Conservation (phyloP, 2,888 invertebrate genomes). For the Machimus rusticus region DNA sequence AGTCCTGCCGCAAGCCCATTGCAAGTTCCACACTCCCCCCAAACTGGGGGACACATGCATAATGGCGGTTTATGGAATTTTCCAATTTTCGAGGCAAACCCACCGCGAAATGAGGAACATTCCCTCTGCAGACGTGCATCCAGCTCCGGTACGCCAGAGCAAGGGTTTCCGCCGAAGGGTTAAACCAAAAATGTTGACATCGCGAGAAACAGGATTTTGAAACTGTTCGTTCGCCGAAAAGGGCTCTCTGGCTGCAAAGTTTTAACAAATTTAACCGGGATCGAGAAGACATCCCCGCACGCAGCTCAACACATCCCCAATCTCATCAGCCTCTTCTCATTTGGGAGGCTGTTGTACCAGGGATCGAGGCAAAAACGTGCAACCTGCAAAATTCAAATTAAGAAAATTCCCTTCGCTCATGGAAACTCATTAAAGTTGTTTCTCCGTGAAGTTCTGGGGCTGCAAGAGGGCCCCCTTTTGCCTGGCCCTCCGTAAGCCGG, state of each 20-base stretch:
- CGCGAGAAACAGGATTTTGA: constrained; percentile 1
- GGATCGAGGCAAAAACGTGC: constrained; percentile 33
- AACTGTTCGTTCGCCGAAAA: background rate
- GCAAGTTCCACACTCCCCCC: background rate
- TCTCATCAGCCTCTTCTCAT: constrained; percentile 24
- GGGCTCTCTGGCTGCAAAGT: background rate
- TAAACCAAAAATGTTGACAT: constrained; percentile 1
- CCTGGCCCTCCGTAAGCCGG: background rate
- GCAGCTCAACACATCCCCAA: constrained; percentile 26
- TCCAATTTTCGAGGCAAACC: constrained; percentile 23
- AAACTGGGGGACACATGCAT: background rate
- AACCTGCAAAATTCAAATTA: constrained; percentile 41
- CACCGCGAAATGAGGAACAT: constrained; percentile 21
- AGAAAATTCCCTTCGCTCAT: constrained; percentile 38
- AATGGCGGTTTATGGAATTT: constrained; percentile 25
- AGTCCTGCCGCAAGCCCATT: background rate
- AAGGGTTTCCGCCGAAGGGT: background rate
- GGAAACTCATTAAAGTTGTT: constrained; percentile 40
- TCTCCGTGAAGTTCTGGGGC: constrained; percentile 32
- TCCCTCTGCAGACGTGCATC: background rate
- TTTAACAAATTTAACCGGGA: constrained; percentile 20
- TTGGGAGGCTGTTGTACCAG: constrained; percentile 9
- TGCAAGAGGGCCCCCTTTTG: background rate
- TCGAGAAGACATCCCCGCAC: background rate
- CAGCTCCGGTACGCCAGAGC: too few species aligned